Base-by-base conservation (phyloP, 2,888 invertebrate species). In the Steinernema carpocapsae region DNA sequence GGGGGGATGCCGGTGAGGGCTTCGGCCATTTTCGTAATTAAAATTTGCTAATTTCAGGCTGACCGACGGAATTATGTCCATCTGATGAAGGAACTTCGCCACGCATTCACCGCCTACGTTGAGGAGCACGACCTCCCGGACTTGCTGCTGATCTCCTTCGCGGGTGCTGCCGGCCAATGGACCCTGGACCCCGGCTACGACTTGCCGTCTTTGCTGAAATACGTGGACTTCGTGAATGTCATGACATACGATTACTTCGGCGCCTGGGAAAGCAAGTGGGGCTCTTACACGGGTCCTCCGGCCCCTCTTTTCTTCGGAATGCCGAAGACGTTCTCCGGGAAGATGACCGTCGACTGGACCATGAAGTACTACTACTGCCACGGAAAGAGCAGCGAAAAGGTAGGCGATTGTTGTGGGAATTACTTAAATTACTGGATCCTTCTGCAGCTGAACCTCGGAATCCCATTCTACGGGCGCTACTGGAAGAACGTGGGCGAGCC, bases 201-300 rank as follows among this genome's bases (percentile, higher is more conserved):
- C 70, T 79, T 87, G 19, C 77, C 80, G 0, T 80, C 79, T 32
- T 72, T 87, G 14, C 75, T 87, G 42, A 78, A 84, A 45, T 79
- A 84, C 72, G 84, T 78, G 14, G 86, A 88, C 74, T 87, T 84
- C 76, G 84, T 87, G 19, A 88, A 87, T 64, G 83, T 87, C 7
- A 86, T 88, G 86, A 82, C 84, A 12, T 88, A 87, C 72, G 87
- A 87, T 74, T 88, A 84, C 76, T 87, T 85, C 75, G 87, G 86
- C 7, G 84, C 86, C 0, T 86, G 86, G 86, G 76, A 79, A 19
- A 80, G 80, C 24, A 84, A 85, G 48, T 85, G 86, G 85, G 86
- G 87, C 37, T 85, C 85, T 0, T 86, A 81, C 74, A 86, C 87
- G 0, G 87, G 87, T 1, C 87, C 87, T 0, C 84, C 85, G 2